Evolutionary conservation across 2,797 vertebrate genomes (phyloP).

Genomic region (Ptychobarbus kaznakovi): DNA sequence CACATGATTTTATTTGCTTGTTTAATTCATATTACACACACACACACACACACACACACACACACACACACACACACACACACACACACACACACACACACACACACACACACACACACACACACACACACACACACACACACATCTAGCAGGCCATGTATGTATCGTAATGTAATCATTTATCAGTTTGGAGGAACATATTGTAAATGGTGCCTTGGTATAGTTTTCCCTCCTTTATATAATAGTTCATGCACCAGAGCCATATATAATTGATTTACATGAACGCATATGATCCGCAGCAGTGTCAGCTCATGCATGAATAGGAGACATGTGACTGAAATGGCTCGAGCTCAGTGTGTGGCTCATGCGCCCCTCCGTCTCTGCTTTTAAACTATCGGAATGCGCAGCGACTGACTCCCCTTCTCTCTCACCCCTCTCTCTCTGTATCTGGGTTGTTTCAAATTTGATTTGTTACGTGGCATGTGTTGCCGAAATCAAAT

Average conservation of each 20-base stretch:
- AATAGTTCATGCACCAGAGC: background rate
- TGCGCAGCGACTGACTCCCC: constrained; percentile 64
- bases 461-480: constrained; percentile 60
- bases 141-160: too few species aligned
- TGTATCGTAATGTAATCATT: background rate
- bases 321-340: constrained; percentile 56
- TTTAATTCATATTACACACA: too few species aligned
- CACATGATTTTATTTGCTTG: background rate
- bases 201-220: background rate
- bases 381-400: constrained; percentile 64
- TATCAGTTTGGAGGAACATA: background rate
- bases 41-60: too few species aligned
- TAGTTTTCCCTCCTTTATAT: background rate
- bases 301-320: constrained; percentile 50
- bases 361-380: constrained; percentile 49
- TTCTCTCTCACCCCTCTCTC: background rate
- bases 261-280: constrained; percentile 1
- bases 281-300: constrained; percentile 15
- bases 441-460: constrained; percentile 49
- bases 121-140: too few species aligned
- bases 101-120: too few species aligned
- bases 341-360: constrained; percentile 37
- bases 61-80: too few species aligned
- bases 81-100: too few species aligned
- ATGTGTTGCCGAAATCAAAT: constrained; percentile 62